Conservation (phyloP, 2,888 invertebrate genomes). For the Caenorhabditis virilis region DNA sequence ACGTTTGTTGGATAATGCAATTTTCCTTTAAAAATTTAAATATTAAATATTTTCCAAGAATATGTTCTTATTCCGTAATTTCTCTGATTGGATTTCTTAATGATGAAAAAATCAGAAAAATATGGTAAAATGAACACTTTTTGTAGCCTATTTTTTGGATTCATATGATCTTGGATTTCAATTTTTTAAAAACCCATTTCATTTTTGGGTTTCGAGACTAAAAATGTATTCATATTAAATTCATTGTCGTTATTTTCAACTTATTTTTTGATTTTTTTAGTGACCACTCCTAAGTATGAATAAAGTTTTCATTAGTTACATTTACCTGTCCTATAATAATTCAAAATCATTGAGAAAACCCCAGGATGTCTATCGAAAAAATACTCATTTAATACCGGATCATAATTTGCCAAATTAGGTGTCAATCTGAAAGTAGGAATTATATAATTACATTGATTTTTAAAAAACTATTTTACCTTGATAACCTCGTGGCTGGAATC, state of each 20-base stretch:
- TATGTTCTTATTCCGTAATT: not conserved
- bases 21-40: conserved; percentile 78
- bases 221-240: no score
- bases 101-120: not conserved
- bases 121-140: no score
- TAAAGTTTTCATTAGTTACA: no score
- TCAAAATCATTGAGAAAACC: conserved; percentile 87
- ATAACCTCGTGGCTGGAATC: conserved; percentile 83
- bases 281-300: no score
- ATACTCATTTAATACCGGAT: conserved; percentile 97
- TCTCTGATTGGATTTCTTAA: not conserved
- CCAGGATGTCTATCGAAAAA: conserved; percentile 94
- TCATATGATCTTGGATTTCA: no score
- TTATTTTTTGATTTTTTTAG: no score
- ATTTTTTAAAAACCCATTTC: no score
- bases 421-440: conserved; percentile 75
- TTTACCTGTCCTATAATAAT: conserved; percentile 79
- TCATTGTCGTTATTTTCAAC: no score
- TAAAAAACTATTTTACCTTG: conserved; percentile 24
- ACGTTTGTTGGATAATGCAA: conserved; percentile 98
- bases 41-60: no score
- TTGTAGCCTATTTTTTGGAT: no score
- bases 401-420: conserved; percentile 96
- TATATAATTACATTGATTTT: no score
- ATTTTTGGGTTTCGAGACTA: no score